A percentile compares a stretch with the other conserved stretches of the same genome.
phyloP scores from a whole-genome alignment of 2,113 vertebrate genomes.

The Hemibagrus wyckioides region DNA sequence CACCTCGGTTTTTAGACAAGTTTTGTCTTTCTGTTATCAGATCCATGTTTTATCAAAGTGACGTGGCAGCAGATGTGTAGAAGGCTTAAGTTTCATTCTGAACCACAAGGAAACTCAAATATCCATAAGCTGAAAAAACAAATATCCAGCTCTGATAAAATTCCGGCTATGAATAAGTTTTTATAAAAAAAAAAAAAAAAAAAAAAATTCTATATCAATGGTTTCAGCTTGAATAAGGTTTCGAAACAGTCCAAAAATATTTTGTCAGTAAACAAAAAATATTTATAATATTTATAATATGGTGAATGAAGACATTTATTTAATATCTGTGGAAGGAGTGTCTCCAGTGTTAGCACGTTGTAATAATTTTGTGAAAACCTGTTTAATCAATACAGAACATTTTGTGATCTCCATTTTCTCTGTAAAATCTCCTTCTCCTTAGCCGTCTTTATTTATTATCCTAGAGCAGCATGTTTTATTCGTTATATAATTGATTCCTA shows the following conservation, averaged over 20 bases:
- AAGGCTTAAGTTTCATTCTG: neutral
- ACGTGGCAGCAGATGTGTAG: neutral
- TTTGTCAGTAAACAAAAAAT: neutral
- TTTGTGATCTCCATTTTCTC: neutral
- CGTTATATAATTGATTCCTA: neutral
- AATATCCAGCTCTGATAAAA: neutral
- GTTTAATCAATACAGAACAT: too few species aligned
- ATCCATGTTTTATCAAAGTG: neutral
- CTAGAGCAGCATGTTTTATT: neutral
- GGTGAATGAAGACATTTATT: neutral
- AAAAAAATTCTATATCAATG: too few species aligned
- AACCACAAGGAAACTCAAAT: neutral
- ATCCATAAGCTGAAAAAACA: neutral
- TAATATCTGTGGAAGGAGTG: neutral
- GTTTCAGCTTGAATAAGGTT: too few species aligned
- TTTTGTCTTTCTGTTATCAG: conserved; percentile 31
- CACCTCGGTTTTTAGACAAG: neutral
- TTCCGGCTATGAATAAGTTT: neutral
- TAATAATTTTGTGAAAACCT: neutral
- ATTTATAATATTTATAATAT: neutral
- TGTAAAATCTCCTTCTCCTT: too few species aligned
- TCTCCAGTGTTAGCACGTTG: neutral
- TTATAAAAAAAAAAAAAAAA: too few species aligned
- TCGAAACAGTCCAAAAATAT: too few species aligned
- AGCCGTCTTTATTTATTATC: neutral